A percentile compares a stretch with the other conserved stretches of the same genome.
Conservation (phyloP, 2,113 vertebrate species). For the Monopterus albus region DNA sequence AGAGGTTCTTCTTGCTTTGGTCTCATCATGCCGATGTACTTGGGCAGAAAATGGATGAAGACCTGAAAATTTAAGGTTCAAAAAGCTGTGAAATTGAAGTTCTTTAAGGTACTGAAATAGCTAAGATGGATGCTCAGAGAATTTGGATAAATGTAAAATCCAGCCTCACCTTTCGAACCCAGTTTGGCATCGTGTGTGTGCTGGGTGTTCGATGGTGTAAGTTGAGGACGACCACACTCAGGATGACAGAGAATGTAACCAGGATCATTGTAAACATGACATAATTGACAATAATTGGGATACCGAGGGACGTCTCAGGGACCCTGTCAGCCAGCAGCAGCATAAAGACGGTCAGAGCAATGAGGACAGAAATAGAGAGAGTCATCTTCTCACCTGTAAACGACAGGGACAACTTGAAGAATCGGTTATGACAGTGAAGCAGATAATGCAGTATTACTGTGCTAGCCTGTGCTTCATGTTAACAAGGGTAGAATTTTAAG, state of each 20-base stretch:
- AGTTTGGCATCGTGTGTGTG: slow-evolving; percentile 90
- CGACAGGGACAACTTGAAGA: neutral
- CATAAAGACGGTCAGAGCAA: slow-evolving; percentile 92
- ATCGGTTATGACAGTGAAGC: neutral
- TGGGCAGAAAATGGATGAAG: slow-evolving; percentile 88
- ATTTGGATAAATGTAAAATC: neutral
- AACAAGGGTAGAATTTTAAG: neutral
- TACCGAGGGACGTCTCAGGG: slow-evolving; percentile 90
- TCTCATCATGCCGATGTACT: slow-evolving; percentile 86
- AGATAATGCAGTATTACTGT: neutral
- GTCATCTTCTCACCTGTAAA: slow-evolving; percentile 92
- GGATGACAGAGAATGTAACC: slow-evolving; percentile 91
- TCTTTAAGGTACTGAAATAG: rapidly evolving
- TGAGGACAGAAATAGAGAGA: slow-evolving; percentile 91
- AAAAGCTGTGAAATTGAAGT: neutral
- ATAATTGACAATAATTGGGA: slow-evolving; percentile 92
- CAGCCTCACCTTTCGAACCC: slow-evolving; percentile 86
- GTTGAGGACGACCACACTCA: slow-evolving; percentile 92
- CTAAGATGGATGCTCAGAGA: rapidly evolving
- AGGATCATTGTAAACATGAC: slow-evolving; percentile 93
- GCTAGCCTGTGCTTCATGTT: neutral
- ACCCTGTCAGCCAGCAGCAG: slow-evolving; percentile 91
- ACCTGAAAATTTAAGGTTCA: slow-evolving; percentile 73
- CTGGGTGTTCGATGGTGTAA: slow-evolving; percentile 89
- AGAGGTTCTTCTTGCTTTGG: slow-evolving; percentile 81